These are phyloP conservation scores for Paelopatides confundens DNA, from an alignment of 53 echinoderm and acorn worm genomes.

Conservation along the genomic window DNA sequence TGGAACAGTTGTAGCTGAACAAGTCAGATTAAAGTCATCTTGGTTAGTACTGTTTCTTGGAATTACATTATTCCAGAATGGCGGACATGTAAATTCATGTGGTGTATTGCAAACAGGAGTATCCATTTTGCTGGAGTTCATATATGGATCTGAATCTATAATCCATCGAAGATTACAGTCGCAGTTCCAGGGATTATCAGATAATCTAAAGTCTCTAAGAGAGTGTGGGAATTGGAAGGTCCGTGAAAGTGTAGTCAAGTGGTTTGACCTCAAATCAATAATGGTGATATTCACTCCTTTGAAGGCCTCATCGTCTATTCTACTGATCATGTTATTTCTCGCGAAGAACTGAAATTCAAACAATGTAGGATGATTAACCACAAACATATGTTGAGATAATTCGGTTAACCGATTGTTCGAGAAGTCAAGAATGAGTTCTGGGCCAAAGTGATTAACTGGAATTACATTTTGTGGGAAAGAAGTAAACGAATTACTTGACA, in stretches of 20 bases:
- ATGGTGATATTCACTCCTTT: background rate
- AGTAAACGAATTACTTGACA: slow-evolving; percentile 6
- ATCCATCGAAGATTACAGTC: slow-evolving; percentile 41
- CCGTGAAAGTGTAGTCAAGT: background rate
- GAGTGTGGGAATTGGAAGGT: background rate
- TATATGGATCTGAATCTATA: background rate
- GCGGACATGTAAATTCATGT: slow-evolving; percentile 2
- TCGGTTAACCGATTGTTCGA: slow-evolving; percentile 20
- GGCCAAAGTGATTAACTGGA: background rate
- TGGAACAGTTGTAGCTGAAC: slow-evolving; percentile 19
- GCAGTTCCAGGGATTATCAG: slow-evolving; percentile 32
- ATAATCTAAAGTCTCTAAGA: background rate
- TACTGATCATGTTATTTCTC: background rate
- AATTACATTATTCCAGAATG: background rate
- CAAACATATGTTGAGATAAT: slow-evolving; percentile 17
- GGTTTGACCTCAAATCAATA: slow-evolving; percentile 19
- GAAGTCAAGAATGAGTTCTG: background rate
- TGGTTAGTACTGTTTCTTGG: background rate
- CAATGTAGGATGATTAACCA: background rate
- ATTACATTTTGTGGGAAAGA: background rate
- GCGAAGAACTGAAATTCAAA: background rate
- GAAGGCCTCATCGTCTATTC: slow-evolving; percentile 4
- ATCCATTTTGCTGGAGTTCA: background rate
- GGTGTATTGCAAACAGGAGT: background rate
- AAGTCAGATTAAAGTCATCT: slow-evolving; percentile 5